A percentile compares a stretch with the other conserved stretches of the same genome.
These are phyloP conservation scores for Andrena chrysosceles DNA, from an alignment of 2,888 invertebrate genomes.

Conservation along the genomic window DNA sequence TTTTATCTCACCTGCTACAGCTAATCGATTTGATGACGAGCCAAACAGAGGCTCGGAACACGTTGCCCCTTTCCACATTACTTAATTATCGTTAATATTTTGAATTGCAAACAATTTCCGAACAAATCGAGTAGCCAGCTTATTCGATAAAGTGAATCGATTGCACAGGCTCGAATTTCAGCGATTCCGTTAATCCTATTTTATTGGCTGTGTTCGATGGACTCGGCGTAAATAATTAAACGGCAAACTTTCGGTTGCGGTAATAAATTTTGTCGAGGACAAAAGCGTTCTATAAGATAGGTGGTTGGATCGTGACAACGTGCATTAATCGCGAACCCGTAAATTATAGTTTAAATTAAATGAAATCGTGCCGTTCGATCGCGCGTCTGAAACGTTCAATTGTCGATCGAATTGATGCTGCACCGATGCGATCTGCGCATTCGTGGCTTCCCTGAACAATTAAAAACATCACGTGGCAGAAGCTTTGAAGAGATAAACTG, in stretches of 20 bases:
- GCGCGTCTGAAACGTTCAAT: slow-evolving; percentile 23
- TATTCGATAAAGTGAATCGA: neutral
- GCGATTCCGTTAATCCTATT: slow-evolving; percentile 29
- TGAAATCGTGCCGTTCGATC: slow-evolving; percentile 30
- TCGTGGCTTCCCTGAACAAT: neutral
- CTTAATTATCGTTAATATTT: slow-evolving; percentile 20
- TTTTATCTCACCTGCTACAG: neutral
- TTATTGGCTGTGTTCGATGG: slow-evolving; percentile 1
- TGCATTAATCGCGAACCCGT: slow-evolving; percentile 31
- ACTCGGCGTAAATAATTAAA: slow-evolving; percentile 37
- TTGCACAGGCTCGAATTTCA: neutral
- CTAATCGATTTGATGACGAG: slow-evolving; percentile 19
- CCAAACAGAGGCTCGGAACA: neutral
- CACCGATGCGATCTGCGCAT: no score
- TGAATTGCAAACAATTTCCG: slow-evolving; percentile 7
- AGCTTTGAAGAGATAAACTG: slow-evolving; percentile 70
- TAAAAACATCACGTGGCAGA: slow-evolving; percentile 16
- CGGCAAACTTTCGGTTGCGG: neutral
- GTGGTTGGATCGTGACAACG: neutral
- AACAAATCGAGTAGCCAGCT: neutral
- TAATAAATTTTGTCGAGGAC: slow-evolving; percentile 25
- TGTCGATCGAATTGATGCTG: neutral
- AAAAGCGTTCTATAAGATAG: slow-evolving; percentile 26
- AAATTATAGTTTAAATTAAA: slow-evolving; percentile 44
- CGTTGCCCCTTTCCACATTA: neutral